These are phyloP conservation scores for Salvelinus namaycush DNA, from an alignment of 2,113 vertebrate genomes.

Conservation along the genomic window DNA sequence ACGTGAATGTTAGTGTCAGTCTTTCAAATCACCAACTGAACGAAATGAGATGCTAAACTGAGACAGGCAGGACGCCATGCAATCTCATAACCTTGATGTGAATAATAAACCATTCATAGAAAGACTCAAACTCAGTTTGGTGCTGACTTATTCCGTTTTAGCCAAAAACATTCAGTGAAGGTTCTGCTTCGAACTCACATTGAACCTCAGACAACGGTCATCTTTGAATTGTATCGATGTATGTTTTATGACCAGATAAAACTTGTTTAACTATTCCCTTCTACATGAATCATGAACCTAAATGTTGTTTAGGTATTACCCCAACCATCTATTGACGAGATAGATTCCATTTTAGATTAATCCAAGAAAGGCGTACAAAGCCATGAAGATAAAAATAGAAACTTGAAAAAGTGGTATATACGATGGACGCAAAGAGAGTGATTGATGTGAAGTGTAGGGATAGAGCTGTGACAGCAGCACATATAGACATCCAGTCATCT, in stretches of 20 bases:
- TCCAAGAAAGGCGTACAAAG: not conserved
- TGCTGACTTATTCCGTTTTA: not conserved
- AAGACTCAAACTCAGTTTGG: not conserved
- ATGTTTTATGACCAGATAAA: not conserved
- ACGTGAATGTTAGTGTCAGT: not conserved
- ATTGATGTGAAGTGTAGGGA: not conserved
- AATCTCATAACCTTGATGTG: not conserved
- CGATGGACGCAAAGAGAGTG: not conserved
- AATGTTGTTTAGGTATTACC: not conserved
- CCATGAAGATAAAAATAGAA: no score
- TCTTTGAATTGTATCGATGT: not conserved
- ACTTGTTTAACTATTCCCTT: no score
- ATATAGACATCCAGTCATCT: not conserved
- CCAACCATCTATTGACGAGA: not conserved
- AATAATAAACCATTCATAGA: not conserved
- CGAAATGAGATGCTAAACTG: not conserved
- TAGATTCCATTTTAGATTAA: not conserved
- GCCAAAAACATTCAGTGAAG: not conserved
- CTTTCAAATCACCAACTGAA: no score
- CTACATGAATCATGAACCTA: no score
- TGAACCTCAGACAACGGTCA: not conserved
- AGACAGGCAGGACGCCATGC: not conserved
- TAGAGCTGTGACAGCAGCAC: not conserved
- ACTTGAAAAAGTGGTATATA: no score
- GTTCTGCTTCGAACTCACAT: not conserved